These are phyloP conservation scores for Garra rufa DNA, from an alignment of 2,113 vertebrate genomes.

Conservation along the genomic window DNA sequence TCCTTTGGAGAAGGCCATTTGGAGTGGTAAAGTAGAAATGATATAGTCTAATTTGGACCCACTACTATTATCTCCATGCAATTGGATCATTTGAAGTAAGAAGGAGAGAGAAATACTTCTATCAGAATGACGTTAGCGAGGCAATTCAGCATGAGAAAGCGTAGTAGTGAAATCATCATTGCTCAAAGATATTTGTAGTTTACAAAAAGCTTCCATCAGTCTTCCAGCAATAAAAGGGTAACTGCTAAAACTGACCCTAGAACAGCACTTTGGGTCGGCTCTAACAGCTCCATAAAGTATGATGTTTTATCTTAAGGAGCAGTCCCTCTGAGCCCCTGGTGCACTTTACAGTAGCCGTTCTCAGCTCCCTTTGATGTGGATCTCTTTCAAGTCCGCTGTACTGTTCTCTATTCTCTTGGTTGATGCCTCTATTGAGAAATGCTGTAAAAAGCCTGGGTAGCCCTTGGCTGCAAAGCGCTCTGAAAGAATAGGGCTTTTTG, in stretches of 20 bases:
- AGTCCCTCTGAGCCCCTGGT: conserved; percentile 19
- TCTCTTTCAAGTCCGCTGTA: conserved; percentile 20
- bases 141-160: background rate
- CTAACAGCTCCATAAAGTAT: conserved; percentile 33
- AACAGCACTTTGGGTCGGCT: conserved; percentile 18
- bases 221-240: conserved; percentile 9
- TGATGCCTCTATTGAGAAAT: conserved; percentile 50
- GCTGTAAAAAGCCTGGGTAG: conserved; percentile 38
- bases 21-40: conserved; percentile 18
- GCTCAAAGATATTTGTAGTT: background rate
- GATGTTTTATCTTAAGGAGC: conserved; percentile 12
- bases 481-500: conserved; percentile 20
- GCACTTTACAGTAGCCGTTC: conserved; percentile 48
- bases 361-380: conserved; percentile 47
- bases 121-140: conserved; percentile 1
- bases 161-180: background rate
- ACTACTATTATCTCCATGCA: background rate
- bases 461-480: conserved; percentile 30
- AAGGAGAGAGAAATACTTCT: conserved; percentile 5
- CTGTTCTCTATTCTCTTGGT: conserved; percentile 34
- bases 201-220: conserved; percentile 15
- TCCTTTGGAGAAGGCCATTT: background rate
- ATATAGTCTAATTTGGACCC: conserved; percentile 18
- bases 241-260: conserved; percentile 23
- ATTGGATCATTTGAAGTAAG: conserved; percentile 4